Base-by-base conservation (phyloP, 2,113 vertebrate species). In the Oriolus oriolus region DNA sequence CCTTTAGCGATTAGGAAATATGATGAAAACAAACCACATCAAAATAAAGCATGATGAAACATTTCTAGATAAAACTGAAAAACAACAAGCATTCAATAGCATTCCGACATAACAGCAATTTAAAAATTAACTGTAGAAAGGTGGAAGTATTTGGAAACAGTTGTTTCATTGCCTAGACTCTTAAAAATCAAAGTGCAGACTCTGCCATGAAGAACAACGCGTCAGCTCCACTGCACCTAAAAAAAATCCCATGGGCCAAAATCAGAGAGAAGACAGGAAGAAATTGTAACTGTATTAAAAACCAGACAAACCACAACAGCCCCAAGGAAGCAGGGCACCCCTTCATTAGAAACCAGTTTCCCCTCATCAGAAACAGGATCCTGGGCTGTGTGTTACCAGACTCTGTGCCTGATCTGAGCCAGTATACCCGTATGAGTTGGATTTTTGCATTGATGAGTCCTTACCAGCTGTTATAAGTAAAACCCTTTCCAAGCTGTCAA, bases 351-450 rank as follows among this genome's bases (percentile, higher is more conserved):
- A 89, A 78, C 10, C 39, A 10, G 3, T 14, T 47, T 56, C 31
- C 41, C n/a, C 16, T 56, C 3, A 49, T 33, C 13, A 65, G 44
- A 71, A 68, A 44, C 4, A n/a, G 37, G 8, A 27, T 4, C 23
- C 15, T 5, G 22, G 31, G 44, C 37, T 77, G 47, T 13, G 15
- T 33, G 15, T 30, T 49, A 85, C n/a, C 15, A 47, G 27, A 23
- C 28, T 44, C 30, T 2, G 8, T 37, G 50, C 35, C 33, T 63
- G 44, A 59, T 26, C 39, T 20, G 14, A 80, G 18, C 26, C 6
- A 6, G 6, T 21, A 79, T 13, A 79, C 3, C 19, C 10, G 1
- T 9, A 6, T 44, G 4, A 0, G 0, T 30, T 33, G 30, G 60
- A 65, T 69, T 63, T 49, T 39, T 42, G 13, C 37, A 61, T 31